phyloP scores from a whole-genome alignment of 2,113 vertebrate genomes.

The Mustela lutreola region DNA sequence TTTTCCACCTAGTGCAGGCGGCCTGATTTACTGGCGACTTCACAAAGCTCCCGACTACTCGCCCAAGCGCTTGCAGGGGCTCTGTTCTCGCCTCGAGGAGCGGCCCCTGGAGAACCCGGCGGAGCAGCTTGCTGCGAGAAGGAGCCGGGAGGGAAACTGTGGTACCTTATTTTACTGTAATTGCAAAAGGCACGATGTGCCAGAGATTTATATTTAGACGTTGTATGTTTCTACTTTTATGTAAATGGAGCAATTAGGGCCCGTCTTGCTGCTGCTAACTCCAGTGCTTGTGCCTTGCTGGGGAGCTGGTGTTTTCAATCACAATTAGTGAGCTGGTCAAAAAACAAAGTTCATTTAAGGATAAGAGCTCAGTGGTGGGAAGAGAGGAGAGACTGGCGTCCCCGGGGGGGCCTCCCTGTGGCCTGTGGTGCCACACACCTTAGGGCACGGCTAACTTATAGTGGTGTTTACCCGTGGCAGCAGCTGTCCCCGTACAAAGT shows the following conservation, averaged over 20 bases:
- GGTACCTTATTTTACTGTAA: conserved; percentile 84
- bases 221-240: conserved; percentile 85
- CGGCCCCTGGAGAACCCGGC: conserved; percentile 80
- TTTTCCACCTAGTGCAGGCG: conserved; percentile 78
- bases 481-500: conserved; percentile 56
- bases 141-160: conserved; percentile 75
- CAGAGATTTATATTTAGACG: conserved; percentile 84
- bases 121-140: conserved; percentile 77
- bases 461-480: conserved; percentile 30
- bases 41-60: conserved; percentile 65
- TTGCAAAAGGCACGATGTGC: conserved; percentile 76
- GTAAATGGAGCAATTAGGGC: conserved; percentile 86
- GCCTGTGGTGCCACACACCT: conserved; percentile 26
- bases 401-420: conserved; percentile 46
- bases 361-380: conserved; percentile 80
- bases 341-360: conserved; percentile 88
- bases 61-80: conserved; percentile 53
- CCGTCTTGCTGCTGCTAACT: conserved; percentile 84
- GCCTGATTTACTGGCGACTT: conserved; percentile 77
- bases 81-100: conserved; percentile 76
- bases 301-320: conserved; percentile 85
- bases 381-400: conserved; percentile 71
- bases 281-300: conserved; percentile 79
- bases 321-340: conserved; percentile 87
- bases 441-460: not conserved